Evolutionary conservation across 2,113 vertebrate species (phyloP).

Genomic region (Hippocampus abdominalis): DNA sequence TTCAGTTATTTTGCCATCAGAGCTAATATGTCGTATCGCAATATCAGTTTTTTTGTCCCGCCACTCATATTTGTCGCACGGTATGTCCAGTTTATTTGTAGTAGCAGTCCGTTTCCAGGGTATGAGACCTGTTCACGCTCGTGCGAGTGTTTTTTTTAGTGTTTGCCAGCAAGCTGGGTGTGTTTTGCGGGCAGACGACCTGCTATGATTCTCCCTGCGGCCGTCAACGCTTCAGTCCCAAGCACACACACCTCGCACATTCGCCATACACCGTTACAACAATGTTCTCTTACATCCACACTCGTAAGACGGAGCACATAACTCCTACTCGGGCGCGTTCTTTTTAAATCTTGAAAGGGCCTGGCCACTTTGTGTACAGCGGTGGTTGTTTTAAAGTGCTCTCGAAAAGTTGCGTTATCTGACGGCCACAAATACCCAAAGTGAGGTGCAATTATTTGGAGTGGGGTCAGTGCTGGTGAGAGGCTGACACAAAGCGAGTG

Average conservation of each 20-base stretch:
- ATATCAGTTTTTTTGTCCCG: no score
- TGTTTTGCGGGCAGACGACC: neutral
- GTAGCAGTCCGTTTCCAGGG: neutral
- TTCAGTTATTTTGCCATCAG: no score
- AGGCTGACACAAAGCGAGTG: conserved; percentile 44
- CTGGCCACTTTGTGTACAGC: neutral
- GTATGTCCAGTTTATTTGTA: neutral
- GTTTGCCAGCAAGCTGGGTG: conserved; percentile 1
- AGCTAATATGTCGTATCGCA: no score
- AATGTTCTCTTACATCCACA: neutral
- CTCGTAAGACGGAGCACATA: neutral
- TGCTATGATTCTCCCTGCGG: neutral
- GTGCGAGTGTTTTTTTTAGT: no score
- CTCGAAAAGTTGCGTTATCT: neutral
- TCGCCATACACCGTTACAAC: conserved; percentile 4
- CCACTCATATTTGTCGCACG: no score
- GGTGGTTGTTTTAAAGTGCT: no score
- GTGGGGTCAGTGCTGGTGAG: conserved; percentile 48
- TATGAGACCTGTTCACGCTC: neutral
- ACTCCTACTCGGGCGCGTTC: no score
- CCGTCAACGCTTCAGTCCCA: conserved; percentile 19
- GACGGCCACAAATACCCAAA: conserved; percentile 9
- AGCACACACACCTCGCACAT: neutral
- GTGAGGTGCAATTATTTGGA: conserved; percentile 43
- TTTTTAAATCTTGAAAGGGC: no score